Percentiles rank a stretch among this genome's conserved stretches.
phyloP scores from a whole-genome alignment of 2,888 invertebrate species.

The Agrotis ipsilon region DNA sequence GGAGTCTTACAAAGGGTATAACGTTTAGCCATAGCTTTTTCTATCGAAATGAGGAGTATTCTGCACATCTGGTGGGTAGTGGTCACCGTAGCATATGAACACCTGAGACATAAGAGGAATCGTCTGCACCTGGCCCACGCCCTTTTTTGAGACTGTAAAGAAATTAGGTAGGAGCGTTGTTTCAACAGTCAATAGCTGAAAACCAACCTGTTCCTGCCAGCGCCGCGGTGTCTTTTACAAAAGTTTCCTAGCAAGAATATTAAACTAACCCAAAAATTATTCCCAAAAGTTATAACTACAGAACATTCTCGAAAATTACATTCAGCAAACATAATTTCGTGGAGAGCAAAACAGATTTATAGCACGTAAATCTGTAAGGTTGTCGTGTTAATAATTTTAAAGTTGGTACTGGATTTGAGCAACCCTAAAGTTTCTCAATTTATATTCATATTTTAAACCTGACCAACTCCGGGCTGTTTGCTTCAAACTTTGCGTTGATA shows the following conservation, averaged over 20 bases:
- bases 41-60: too few species aligned
- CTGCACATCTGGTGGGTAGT: too few species aligned
- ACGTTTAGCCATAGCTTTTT: neutral
- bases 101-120: too few species aligned
- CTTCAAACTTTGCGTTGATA: constrained; percentile 75
- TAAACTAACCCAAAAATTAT: constrained; percentile 23
- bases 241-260: neutral
- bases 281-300: constrained; percentile 29
- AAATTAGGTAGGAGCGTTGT: too few species aligned
- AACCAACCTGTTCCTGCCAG: too few species aligned
- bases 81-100: too few species aligned
- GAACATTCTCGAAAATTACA: constrained; percentile 31
- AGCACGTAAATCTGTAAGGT: constrained; percentile 73
- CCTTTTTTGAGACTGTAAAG: too few species aligned
- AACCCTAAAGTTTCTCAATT: constrained; percentile 87
- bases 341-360: constrained; percentile 71
- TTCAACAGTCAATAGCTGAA: too few species aligned
- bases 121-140: too few species aligned
- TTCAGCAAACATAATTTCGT: constrained; percentile 51
- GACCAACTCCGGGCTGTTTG: constrained; percentile 82
- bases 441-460: constrained; percentile 89
- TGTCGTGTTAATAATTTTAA: constrained; percentile 86
- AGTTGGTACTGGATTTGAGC: constrained; percentile 81
- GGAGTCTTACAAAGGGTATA: neutral
- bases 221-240: too few species aligned